phyloP scores from a whole-genome alignment of 2,888 invertebrate genomes.

The Cephus spinipes region DNA sequence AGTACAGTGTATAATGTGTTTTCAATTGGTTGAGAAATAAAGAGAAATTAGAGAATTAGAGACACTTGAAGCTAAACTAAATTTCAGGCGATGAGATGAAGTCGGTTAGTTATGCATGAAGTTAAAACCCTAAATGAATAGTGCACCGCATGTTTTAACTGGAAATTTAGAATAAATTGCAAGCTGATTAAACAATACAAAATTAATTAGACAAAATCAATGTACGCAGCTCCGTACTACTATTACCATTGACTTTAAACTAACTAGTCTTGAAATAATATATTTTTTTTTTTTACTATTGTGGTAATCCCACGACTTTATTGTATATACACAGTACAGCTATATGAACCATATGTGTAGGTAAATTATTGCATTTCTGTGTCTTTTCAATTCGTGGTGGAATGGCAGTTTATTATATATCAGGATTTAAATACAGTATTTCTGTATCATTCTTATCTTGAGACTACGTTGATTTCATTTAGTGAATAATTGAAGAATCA shows the following conservation, averaged over 20 bases:
- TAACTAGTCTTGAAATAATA: constrained; percentile 19
- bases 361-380: constrained; percentile 7
- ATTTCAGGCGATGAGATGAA: background rate
- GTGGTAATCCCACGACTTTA: background rate
- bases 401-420: constrained; percentile 34
- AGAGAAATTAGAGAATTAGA: constrained; percentile 11
- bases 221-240: background rate
- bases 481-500: background rate
- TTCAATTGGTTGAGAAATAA: background rate
- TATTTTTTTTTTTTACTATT: background rate
- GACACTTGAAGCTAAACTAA: background rate
- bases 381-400: constrained; percentile 32
- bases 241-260: constrained; percentile 43
- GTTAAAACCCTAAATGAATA: constrained; percentile 11
- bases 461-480: background rate
- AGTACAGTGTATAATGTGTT: constrained; percentile 12
- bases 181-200: constrained; percentile 1
- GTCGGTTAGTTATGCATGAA: constrained; percentile 11
- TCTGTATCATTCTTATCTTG: no score
- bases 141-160: constrained; percentile 33
- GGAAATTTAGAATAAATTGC: constrained; percentile 13
- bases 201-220: background rate
- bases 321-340: background rate
- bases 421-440: background rate
- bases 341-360: background rate